These are phyloP conservation scores for Phrynocephalus forsythii DNA, from an alignment of 2,797 vertebrate species.

Conservation along the genomic window DNA sequence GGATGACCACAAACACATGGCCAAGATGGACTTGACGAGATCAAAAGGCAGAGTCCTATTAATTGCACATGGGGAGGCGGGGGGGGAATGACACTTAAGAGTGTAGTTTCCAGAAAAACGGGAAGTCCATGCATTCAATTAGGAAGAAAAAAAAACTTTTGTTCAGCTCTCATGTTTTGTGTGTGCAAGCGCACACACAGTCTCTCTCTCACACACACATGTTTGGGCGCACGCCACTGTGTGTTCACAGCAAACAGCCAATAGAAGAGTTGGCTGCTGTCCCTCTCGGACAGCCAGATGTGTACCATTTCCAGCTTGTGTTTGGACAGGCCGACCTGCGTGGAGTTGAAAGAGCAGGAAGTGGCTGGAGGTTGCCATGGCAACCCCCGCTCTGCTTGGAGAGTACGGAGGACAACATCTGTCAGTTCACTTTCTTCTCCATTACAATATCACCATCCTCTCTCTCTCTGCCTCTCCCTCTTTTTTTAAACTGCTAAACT, in stretches of 20 bases:
- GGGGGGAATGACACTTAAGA: constrained; percentile 45
- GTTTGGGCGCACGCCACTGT: too few relatives aligned
- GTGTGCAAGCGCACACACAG: not conserved
- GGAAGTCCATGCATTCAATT: constrained; percentile 68
- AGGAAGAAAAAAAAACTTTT: constrained; percentile 69
- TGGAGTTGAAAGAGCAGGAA: constrained; percentile 72
- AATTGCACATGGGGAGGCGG: constrained; percentile 68
- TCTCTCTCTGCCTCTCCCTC: too few relatives aligned
- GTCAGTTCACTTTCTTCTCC: not conserved
- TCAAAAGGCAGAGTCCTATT: constrained; percentile 64
- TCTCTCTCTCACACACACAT: too few relatives aligned
- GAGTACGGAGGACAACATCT: not conserved
- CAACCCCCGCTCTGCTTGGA: not conserved
- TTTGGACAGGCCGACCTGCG: constrained; percentile 64
- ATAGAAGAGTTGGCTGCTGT: constrained; percentile 67
- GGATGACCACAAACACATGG: constrained; percentile 77
- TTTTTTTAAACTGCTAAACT: too few relatives aligned
- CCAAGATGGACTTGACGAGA: constrained; percentile 64
- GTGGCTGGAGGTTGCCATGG: constrained; percentile 57
- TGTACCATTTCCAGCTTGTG: constrained; percentile 73
- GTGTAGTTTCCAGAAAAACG: constrained; percentile 57
- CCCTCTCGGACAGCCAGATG: constrained; percentile 72
- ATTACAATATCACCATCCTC: not conserved
- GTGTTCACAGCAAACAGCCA: constrained; percentile 68
- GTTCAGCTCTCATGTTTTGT: constrained; percentile 13